Evolutionary conservation across 2,797 vertebrate species (phyloP).

Genomic region (Platalea minor): DNA sequence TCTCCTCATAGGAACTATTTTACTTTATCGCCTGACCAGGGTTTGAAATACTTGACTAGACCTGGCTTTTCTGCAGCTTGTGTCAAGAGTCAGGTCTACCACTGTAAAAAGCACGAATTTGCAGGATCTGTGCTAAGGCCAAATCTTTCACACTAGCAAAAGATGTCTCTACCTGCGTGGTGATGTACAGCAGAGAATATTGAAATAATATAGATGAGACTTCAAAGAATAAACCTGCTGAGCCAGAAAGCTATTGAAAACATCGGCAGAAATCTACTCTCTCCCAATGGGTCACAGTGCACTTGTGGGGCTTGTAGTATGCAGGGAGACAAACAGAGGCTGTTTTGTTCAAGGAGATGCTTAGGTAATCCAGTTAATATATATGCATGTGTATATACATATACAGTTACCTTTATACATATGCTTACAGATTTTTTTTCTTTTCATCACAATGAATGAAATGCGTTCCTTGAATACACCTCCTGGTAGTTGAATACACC

Average conservation of each 20-base stretch:
- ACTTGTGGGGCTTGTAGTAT: not conserved
- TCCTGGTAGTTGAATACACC: no score
- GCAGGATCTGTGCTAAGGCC: not conserved
- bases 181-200: not conserved
- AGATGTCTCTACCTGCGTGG: not conserved
- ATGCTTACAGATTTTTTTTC: no score
- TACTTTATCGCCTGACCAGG: not conserved
- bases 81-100: not conserved
- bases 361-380: no score
- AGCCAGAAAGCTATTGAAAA: not conserved
- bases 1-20: not conserved
- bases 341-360: not conserved
- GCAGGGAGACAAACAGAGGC: not conserved
- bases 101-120: not conserved
- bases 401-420: not conserved
- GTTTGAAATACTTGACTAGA: not conserved
- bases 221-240: not conserved
- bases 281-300: not conserved
- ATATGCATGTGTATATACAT: no score
- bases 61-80: not conserved
- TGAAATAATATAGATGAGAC: not conserved
- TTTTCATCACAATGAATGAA: not conserved
- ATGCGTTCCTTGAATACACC: accelerated
- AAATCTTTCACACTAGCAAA: not conserved
- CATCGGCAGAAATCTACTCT: not conserved